Evolutionary conservation across 2,888 invertebrate species (phyloP).

Genomic region (Rhagium mordax): DNA sequence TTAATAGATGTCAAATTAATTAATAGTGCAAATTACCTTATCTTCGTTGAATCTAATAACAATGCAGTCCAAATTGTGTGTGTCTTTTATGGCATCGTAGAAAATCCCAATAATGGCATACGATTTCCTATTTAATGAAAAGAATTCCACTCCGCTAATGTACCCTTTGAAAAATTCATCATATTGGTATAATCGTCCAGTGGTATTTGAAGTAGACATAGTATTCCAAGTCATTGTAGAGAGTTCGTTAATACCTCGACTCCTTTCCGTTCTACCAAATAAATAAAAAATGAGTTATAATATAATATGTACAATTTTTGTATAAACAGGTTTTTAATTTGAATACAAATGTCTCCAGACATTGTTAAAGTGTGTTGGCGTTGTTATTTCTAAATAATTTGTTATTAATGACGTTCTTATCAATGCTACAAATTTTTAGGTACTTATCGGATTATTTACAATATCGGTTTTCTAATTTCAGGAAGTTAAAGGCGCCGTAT

Average conservation of each 20-base stretch:
- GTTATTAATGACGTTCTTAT: too few relatives aligned
- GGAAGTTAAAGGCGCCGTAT: too few relatives aligned
- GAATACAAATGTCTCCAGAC: too few relatives aligned
- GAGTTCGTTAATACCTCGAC: constrained; percentile 55
- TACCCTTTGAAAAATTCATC: constrained; percentile 58
- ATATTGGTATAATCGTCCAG: constrained; percentile 52
- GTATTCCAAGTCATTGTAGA: constrained; percentile 61
- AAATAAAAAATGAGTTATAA: background rate
- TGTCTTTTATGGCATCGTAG: constrained; percentile 61
- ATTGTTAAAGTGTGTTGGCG: too few relatives aligned
- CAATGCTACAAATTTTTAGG: too few relatives aligned
- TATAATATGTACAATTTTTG: background rate
- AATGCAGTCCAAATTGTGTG: constrained; percentile 59
- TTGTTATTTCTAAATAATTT: too few relatives aligned
- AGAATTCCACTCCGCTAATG: constrained; percentile 65
- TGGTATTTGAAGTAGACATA: constrained; percentile 42
- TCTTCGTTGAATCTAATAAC: constrained; percentile 59
- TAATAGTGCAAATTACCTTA: constrained; percentile 55
- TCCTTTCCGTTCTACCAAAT: constrained; percentile 49
- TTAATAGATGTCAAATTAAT: too few relatives aligned
- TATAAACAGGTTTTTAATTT: too few relatives aligned
- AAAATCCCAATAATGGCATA: constrained; percentile 62
- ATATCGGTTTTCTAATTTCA: too few relatives aligned
- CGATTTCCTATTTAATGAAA: constrained; percentile 56
- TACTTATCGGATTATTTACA: too few relatives aligned